Evolutionary conservation across 2,888 invertebrate species (phyloP), one percentile per base, ranked within the genome.

Genomic region (Notodonta ziczac): DNA sequence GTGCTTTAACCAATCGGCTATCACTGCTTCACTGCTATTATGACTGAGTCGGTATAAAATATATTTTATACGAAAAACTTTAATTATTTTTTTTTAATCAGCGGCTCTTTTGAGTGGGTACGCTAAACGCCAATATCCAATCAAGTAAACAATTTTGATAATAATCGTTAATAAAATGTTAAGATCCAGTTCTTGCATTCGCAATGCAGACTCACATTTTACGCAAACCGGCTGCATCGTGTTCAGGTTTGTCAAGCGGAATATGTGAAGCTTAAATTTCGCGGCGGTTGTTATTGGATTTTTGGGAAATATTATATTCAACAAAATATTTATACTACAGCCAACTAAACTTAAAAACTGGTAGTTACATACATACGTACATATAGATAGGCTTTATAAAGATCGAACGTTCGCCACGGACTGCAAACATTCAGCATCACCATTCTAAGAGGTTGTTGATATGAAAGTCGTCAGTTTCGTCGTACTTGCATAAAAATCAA

Each of bases 401-500:
- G 9, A 42, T 42, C 4, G 10, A 42, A 2, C 12, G 4, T 7
- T 7, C 7, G 4, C 5, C 35, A 35, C 0, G 7, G 35, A 35
- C 35, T 35, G 35, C 7, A 35, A 35, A 1, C 35, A 35, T 35
- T 35, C 35, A 35, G 35, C 6, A 6, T 35, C 35, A 7, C 35
- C 35, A 10, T 42, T 10, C 9, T 4, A 42, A 4, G 42, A 42
- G 4, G 10, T 42, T 42, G 10, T 48, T 7, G n/a, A n/a, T n/a
- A 48, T 48, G 6, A 13, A 48, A 48, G 48, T 48, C n/a, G 1
- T n/a, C 6, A 4, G n/a, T n/a, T 10, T 14, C n/a, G n/a, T n/a
- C n/a, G 48, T 48, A 48, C 48, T 48, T n/a, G 48, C 48, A 48
- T 48, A 48, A 48, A 48, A 48, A 48, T 48, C 48, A 8, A 48